These are phyloP conservation scores for Andrena trimmerana DNA, from an alignment of 2,888 invertebrate genomes.

Conservation along the genomic window DNA sequence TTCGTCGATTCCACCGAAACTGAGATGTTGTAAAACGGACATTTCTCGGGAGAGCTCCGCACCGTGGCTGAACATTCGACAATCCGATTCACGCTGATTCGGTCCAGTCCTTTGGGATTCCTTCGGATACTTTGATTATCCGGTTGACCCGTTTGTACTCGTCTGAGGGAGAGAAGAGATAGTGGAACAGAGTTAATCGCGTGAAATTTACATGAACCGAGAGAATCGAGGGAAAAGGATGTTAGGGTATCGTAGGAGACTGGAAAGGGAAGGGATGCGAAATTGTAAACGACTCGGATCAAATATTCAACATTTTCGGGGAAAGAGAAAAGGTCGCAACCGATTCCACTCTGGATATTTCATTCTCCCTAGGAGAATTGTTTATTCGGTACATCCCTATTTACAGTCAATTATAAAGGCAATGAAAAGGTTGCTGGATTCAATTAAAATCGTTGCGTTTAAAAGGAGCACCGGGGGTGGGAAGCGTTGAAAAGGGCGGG, in stretches of 20 bases:
- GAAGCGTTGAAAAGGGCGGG: not conserved
- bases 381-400: not conserved
- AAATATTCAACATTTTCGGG: not conserved
- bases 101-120: not conserved
- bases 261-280: not conserved
- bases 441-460: slow-evolving; percentile 15
- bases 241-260: not conserved
- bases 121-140: slow-evolving; percentile 44
- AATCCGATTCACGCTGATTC: slow-evolving; percentile 1
- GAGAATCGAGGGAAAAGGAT: not conserved
- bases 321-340: not conserved
- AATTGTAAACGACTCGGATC: not conserved
- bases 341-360: slow-evolving; percentile 30
- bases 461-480: not conserved
- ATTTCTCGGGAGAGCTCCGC: not conserved
- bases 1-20: not conserved
- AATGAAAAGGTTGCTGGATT: slow-evolving; percentile 6
- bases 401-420: not conserved
- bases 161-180: not conserved
- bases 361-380: not conserved
- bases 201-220: slow-evolving; percentile 31
- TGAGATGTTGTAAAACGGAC: not conserved
- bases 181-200: slow-evolving; percentile 29
- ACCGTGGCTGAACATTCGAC: not conserved
- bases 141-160: slow-evolving; percentile 17